A percentile compares a stretch with the other conserved stretches of the same genome.
Conservation (phyloP, 2,888 invertebrate genomes). For the Crocallis elinguaria region DNA sequence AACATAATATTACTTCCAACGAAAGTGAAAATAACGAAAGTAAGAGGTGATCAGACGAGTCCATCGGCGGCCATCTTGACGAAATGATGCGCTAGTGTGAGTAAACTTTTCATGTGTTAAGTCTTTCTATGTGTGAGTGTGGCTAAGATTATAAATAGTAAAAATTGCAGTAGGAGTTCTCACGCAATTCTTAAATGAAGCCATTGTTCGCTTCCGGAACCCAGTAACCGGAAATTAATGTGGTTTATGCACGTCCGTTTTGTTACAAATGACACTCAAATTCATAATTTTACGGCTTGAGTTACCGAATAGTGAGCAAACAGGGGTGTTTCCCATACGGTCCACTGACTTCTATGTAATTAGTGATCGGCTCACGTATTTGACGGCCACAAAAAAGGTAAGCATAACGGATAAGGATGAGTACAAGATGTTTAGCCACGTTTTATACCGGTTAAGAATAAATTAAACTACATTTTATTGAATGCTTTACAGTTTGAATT, state of each 20-base stretch:
- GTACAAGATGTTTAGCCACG: conserved; percentile 29
- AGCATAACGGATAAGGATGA: conserved; percentile 32
- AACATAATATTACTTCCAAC: conserved; percentile 65
- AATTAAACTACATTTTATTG: conserved; percentile 22
- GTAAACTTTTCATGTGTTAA: conserved; percentile 6
- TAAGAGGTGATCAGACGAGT: conserved; percentile 62
- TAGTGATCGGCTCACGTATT: conserved; percentile 31
- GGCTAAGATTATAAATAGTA: conserved; percentile 30
- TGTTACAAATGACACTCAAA: conserved; percentile 18
- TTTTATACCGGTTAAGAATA: conserved; percentile 25
- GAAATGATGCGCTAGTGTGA: conserved; percentile 52
- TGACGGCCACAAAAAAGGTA: conserved; percentile 34
- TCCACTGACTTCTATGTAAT: conserved; percentile 33
- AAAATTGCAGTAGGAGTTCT: conserved; percentile 25
- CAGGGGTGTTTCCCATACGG: conserved; percentile 27
- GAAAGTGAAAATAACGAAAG: conserved; percentile 80
- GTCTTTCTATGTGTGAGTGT: conserved; percentile 40
- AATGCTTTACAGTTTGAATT: conserved; percentile 15
- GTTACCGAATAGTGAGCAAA: conserved; percentile 12
- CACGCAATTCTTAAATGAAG: conserved; percentile 33
- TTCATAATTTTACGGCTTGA: conserved; percentile 8
- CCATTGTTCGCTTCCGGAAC: conserved; percentile 38
- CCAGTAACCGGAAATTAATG: conserved; percentile 31
- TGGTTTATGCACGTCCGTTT: conserved; percentile 30
- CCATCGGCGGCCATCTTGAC: conserved; percentile 59